Conservation (phyloP, 2,113 vertebrate species). For the Thamnaconus septentrionalis region DNA sequence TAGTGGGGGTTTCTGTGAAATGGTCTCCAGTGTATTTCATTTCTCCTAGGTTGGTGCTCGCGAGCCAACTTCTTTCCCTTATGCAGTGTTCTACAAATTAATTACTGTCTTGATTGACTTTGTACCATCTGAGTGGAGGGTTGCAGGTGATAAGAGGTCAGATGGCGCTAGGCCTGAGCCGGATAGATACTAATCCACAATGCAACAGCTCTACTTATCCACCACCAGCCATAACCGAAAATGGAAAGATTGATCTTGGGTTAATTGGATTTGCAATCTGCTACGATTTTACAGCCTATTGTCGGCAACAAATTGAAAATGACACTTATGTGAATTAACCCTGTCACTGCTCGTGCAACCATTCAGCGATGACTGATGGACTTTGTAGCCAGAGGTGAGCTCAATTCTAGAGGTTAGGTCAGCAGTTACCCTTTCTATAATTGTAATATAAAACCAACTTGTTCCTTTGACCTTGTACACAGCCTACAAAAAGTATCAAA, state of each 20-base stretch:
- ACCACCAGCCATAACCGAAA: conserved; percentile 43
- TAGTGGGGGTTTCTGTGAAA: conserved; percentile 47
- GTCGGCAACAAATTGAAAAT: conserved; percentile 49
- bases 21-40: conserved; percentile 19
- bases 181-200: conserved; percentile 26
- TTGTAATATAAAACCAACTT: conserved; percentile 7
- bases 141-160: conserved; percentile 29
- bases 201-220: conserved; percentile 28
- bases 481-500: conserved; percentile 4
- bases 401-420: conserved; percentile 20
- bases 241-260: conserved; percentile 43
- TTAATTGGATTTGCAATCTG: conserved; percentile 52
- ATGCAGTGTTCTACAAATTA: conserved; percentile 45
- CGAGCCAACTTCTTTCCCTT: conserved; percentile 36
- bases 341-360: conserved; percentile 21
- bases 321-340: conserved; percentile 47
- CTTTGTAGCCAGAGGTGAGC: conserved; percentile 15
- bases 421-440: conserved; percentile 20
- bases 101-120: conserved; percentile 53
- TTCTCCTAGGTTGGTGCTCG: conserved; percentile 24
- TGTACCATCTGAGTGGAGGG: conserved; percentile 42
- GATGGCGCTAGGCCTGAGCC: conserved; percentile 23
- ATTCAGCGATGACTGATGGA: conserved; percentile 50
- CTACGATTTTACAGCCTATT: conserved; percentile 42
- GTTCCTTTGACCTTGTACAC: conserved; percentile 39